Conservation (phyloP, 2,797 vertebrate species). For the Hapalemur alaotrensis region DNA sequence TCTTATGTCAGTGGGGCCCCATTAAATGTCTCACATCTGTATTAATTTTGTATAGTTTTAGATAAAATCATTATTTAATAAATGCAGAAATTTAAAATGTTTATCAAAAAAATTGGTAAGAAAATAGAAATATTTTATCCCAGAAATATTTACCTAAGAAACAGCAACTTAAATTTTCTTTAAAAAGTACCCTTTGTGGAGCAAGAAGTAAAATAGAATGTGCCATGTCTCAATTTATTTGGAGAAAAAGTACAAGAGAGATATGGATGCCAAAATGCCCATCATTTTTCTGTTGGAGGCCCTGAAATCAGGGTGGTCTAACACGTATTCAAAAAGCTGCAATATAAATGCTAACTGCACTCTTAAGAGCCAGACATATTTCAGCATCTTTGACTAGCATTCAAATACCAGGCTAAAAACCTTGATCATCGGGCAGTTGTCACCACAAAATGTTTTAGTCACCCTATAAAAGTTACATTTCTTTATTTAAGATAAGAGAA, state of each 20-base stretch:
- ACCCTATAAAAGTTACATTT: slow-evolving; percentile 76
- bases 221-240: slow-evolving; percentile 8
- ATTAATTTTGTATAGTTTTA: slow-evolving; percentile 29
- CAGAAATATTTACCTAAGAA: slow-evolving; percentile 22
- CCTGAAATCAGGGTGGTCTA: slow-evolving; percentile 64
- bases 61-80: slow-evolving; percentile 43
- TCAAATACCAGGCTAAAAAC: slow-evolving; percentile 70
- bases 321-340: slow-evolving; percentile 35
- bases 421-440: slow-evolving; percentile 65
- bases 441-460: slow-evolving; percentile 70
- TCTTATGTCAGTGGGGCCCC: background rate
- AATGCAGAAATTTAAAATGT: slow-evolving; percentile 21
- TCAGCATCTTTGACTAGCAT: slow-evolving; percentile 46
- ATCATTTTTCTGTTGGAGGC: background rate
- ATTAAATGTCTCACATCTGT: background rate
- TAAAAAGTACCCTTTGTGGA: background rate
- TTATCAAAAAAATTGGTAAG: background rate
- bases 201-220: background rate
- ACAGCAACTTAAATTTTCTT: slow-evolving; percentile 26
- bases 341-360: slow-evolving; percentile 47
- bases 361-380: slow-evolving; percentile 40
- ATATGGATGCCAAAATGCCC: background rate
- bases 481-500: slow-evolving; percentile 76
- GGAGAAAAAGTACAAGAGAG: background rate
- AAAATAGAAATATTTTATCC: slow-evolving; percentile 42